Evolutionary conservation across 2,888 invertebrate genomes (phyloP).

Genomic region (Hanleya hanleyi): DNA sequence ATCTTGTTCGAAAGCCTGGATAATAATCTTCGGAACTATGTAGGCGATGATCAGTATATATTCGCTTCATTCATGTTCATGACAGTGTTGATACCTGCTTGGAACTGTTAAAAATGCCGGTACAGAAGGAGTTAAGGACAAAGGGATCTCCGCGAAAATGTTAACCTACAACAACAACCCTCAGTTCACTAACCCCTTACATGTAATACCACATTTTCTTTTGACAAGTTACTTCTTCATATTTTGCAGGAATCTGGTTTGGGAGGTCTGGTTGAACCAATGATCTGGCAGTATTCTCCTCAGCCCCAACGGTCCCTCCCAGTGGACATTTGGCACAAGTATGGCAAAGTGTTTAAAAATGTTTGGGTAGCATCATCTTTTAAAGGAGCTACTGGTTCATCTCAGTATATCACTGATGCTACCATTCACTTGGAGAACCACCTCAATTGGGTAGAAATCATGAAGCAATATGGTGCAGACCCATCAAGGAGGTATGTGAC

Average conservation of each 20-base stretch:
- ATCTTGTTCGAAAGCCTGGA: too few species aligned
- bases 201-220: too few species aligned
- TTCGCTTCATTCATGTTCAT: too few species aligned
- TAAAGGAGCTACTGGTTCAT: slow-evolving; percentile 86
- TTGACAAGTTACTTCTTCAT: too few species aligned
- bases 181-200: too few species aligned
- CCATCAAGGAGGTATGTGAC: slow-evolving; percentile 34
- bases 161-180: too few species aligned
- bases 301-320: slow-evolving; percentile 38
- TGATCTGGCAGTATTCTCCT: slow-evolving; percentile 83
- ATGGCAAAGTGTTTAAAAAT: slow-evolving; percentile 78
- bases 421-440: slow-evolving; percentile 83
- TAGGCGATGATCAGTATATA: too few species aligned
- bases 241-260: slow-evolving; percentile 75
- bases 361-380: slow-evolving; percentile 88
- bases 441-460: slow-evolving; percentile 79
- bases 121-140: too few species aligned
- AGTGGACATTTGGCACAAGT: slow-evolving; percentile 76
- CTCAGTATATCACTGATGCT: slow-evolving; percentile 81
- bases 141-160: too few species aligned
- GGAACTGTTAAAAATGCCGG: too few species aligned
- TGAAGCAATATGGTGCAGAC: slow-evolving; percentile 43
- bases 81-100: too few species aligned
- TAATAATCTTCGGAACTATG: too few species aligned
- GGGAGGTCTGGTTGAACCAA: slow-evolving; percentile 82